Evolutionary conservation across 1,140 invertebrate species (phyloP).

Genomic region (Sitobion miscanthi): DNA sequence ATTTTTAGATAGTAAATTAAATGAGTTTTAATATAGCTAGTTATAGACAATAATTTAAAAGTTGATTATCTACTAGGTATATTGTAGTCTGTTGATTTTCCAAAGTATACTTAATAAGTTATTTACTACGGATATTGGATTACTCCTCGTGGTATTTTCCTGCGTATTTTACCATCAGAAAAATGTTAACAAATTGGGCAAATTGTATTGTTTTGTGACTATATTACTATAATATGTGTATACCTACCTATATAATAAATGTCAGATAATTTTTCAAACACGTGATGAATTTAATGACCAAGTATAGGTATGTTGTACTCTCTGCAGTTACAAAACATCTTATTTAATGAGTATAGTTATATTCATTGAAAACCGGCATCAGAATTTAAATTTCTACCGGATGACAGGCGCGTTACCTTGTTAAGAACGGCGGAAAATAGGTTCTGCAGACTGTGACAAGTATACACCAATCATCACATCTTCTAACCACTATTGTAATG

Average conservation of each 20-base stretch:
- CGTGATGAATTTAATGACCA: background rate
- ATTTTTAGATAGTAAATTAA: background rate
- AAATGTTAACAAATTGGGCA: too few relatives aligned
- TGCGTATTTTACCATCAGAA: too few relatives aligned
- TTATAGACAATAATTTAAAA: background rate
- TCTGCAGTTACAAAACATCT: background rate
- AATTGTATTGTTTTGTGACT: too few relatives aligned
- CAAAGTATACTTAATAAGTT: too few relatives aligned
- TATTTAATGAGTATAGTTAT: background rate
- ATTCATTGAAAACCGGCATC: background rate
- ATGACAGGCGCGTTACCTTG: background rate
- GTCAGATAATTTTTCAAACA: background rate
- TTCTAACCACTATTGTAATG: slow-evolving; percentile 14
- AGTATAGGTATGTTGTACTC: background rate
- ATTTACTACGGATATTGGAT: too few relatives aligned
- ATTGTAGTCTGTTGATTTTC: background rate
- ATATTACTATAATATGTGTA: too few relatives aligned
- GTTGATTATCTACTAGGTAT: background rate
- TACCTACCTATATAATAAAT: background rate
- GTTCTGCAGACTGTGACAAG: background rate
- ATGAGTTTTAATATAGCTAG: background rate
- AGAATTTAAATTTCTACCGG: background rate
- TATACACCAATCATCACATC: background rate
- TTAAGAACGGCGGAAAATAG: background rate
- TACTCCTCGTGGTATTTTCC: too few relatives aligned